Base-by-base conservation (phyloP, 1,140 invertebrate species). In the Zaprionus taronus region DNA sequence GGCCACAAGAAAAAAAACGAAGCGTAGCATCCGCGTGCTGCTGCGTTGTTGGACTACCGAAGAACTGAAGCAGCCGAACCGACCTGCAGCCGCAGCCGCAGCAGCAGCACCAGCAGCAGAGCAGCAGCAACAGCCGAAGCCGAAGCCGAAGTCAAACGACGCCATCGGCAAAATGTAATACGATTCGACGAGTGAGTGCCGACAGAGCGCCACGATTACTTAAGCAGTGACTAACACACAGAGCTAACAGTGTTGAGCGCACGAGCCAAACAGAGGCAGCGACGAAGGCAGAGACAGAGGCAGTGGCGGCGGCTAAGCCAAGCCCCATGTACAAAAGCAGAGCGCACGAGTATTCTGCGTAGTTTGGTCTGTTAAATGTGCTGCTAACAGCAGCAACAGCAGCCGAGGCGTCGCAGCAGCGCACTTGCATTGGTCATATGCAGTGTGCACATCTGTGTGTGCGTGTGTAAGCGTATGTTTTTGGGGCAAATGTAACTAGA, bases 21-120 rank as follows among this genome's bases (percentile, higher is more conserved):
- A 81, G 84, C 78, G 84, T 79, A 87, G 81, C 84, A 87, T 87
- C 84, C 81, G 84, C 81, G 84, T 79, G 83, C 69, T 79, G 83
- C 69, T 87, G 71, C 76, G 77, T 69, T 80, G 83, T 80, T 80
- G 83, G 83, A 77, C 69, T 86, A 82, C 69, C 82, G 84, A 87
- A 89, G 81, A 87, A 89, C 85, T 81, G 76, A 85, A 83, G 72
- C 83, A 72, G 65, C 70, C 68, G 63, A 76, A 65, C 61, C 58
- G 63, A 61, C 44, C 61, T 64, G 53, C 55, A 67, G 56, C 64
- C 44, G 26, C 69, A 56, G 38, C 61, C 60, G 26, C 61, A 44
- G 49, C 57, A 58, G 36, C 73, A 60, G 14, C 47, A 56, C 47
- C 70, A 60, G 55, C 69, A 56, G 36, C 57, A 28, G 26, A 41